phyloP scores from a whole-genome alignment of 2,888 invertebrate species.

The Platycnemis pennipes region DNA sequence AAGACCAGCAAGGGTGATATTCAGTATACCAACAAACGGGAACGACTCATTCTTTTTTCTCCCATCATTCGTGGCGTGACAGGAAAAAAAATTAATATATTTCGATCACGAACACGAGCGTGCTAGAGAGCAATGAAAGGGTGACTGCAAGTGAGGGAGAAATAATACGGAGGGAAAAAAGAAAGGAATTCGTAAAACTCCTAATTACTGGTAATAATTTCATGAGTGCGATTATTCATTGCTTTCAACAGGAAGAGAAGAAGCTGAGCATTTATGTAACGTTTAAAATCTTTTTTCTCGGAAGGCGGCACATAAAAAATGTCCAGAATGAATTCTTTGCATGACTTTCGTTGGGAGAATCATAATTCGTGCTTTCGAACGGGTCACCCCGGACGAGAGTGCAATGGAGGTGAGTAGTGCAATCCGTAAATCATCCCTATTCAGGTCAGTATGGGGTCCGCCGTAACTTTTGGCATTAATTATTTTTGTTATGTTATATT shows the following conservation, averaged over 20 bases:
- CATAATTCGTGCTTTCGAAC: background rate
- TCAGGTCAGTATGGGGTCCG: background rate
- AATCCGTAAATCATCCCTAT: background rate
- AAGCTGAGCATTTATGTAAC: background rate
- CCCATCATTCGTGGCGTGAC: background rate
- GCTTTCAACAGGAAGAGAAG: background rate
- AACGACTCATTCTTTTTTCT: background rate
- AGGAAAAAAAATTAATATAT: background rate
- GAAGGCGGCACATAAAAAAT: background rate
- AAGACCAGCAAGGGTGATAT: no score
- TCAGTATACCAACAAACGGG: background rate
- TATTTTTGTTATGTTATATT: no score
- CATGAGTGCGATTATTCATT: constrained; percentile 4
- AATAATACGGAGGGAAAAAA: background rate
- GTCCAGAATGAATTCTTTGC: background rate
- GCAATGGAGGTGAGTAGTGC: background rate
- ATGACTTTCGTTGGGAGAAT: background rate
- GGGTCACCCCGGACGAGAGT: background rate
- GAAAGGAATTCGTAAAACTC: background rate
- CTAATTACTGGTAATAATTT: background rate
- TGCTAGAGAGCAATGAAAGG: background rate
- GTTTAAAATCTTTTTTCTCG: background rate
- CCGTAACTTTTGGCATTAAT: no score
- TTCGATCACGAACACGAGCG: constrained; percentile 21
- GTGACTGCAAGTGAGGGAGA: background rate